Conservation (phyloP, 2,797 vertebrate species). For the Coracias cyanogaster region DNA sequence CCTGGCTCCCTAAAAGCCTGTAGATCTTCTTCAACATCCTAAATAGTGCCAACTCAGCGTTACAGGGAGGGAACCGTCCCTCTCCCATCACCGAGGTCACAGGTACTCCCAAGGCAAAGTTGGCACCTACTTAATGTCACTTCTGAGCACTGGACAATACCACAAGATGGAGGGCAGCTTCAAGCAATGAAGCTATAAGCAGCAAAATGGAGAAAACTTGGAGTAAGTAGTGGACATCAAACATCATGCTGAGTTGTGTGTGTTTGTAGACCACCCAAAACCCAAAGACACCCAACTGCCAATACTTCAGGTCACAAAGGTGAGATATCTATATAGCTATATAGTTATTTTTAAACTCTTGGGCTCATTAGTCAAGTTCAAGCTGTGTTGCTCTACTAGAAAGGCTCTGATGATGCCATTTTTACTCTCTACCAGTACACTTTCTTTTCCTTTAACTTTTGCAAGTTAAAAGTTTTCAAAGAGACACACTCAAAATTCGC, state of each 20-base stretch:
- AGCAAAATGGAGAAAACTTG: fast-evolving
- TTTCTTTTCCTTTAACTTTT: background rate
- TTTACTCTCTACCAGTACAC: slow-evolving; percentile 11
- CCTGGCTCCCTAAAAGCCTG: background rate
- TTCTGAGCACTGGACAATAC: fast-evolving
- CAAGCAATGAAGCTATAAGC: background rate
- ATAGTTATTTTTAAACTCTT: slow-evolving; percentile 12
- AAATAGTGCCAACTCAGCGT: fast-evolving
- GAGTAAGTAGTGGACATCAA: background rate
- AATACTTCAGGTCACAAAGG: background rate
- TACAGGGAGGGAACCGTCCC: fast-evolving
- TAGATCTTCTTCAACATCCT: background rate
- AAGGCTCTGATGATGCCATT: slow-evolving; percentile 32
- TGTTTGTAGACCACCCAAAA: background rate
- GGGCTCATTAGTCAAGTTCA: slow-evolving; percentile 65
- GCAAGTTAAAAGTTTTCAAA: background rate
- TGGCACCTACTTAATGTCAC: background rate
- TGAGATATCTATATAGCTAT: background rate
- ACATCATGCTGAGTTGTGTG: fast-evolving
- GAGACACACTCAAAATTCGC: background rate
- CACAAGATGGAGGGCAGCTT: background rate
- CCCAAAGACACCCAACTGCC: background rate
- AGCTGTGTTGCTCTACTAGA: slow-evolving; percentile 46
- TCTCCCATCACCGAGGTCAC: background rate
- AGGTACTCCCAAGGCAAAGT: background rate